Base-by-base conservation (phyloP, 1,140 invertebrate species). In the Bombus sylvicola region DNA sequence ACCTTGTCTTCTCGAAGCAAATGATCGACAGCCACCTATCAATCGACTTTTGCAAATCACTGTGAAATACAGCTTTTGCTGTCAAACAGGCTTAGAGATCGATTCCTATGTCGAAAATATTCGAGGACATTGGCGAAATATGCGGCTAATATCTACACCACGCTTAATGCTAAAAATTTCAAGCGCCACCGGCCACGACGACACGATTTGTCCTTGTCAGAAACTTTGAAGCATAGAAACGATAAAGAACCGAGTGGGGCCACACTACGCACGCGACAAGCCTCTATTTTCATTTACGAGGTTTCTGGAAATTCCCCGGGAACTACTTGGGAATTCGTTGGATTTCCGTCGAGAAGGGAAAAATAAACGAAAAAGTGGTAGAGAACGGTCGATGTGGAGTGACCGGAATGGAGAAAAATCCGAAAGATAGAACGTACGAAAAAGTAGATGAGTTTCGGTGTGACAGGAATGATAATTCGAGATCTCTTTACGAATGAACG, bases 151-250 rank as follows among this genome's bases (percentile, higher is more conserved):
- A 4, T 62, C 47, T 53, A 22, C 47, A 41, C 3, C 39, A 39
- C 18, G 25, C 1, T 10, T 10, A 62, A 31, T 41, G 28, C n/a
- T 78, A 18, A 64, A 66, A 66, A 78, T 43, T 62, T 39, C 59
- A 34, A n/a, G 39, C 41, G 18, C 12, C 34, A 25, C 0, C 13
- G 8, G 47, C 18, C 47, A 62, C 59, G 59, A 62, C 28, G 22
- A 64, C 41, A 10, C n/a, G 62, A 66, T 78, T 78, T 78, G 25
- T 78, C 28, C 15, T n/a, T 31, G 75, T 43, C 75, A 41, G 15
- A 39, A 28, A 22, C n/a, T 41, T 77, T 28, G 57, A n/a, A 28
- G 22, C 18, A 62, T 12, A 15, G 31, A 31, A 43, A 68, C 37
- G 64, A 79, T 34, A 59, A 22, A 79, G 59, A 47, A 12, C 18